Evolutionary conservation across 2,113 vertebrate species (phyloP).

Genomic region (Pseudorectes ferrugineus): DNA sequence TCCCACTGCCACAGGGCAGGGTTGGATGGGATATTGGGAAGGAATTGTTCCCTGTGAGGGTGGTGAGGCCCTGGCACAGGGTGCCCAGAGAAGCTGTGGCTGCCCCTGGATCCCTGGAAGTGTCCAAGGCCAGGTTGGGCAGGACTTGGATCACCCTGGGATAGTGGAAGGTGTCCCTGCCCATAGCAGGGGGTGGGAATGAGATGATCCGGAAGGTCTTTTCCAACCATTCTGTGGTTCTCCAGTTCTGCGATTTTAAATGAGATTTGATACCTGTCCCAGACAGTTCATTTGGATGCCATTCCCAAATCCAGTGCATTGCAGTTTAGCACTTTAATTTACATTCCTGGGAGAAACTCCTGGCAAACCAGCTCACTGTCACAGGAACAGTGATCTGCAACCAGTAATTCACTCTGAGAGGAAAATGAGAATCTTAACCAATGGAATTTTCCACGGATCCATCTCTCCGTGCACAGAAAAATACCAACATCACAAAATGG

Average conservation of each 20-base stretch:
- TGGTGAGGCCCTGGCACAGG: rapidly evolving
- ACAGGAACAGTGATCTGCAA: neutral
- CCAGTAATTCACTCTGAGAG: neutral
- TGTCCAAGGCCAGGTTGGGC: rapidly evolving
- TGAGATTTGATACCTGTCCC: neutral
- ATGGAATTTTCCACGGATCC: neutral
- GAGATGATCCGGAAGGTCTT: neutral
- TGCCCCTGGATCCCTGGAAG: neutral
- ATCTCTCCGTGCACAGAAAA: neutral
- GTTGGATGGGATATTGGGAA: rapidly evolving
- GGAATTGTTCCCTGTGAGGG: rapidly evolving
- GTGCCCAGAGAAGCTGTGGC: rapidly evolving
- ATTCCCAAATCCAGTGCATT: neutral
- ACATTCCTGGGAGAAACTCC: neutral
- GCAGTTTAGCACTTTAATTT: neutral
- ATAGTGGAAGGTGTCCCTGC: rapidly evolving
- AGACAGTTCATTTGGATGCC: neutral
- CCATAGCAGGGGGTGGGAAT: rapidly evolving
- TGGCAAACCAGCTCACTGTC: neutral
- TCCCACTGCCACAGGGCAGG: rapidly evolving
- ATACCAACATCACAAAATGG: neutral
- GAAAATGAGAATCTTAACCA: neutral
- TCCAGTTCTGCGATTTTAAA: neutral
- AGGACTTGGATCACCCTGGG: rapidly evolving
- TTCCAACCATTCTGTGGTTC: neutral